Conservation (phyloP, 2,888 invertebrate species). For the Chalcis sispes region DNA sequence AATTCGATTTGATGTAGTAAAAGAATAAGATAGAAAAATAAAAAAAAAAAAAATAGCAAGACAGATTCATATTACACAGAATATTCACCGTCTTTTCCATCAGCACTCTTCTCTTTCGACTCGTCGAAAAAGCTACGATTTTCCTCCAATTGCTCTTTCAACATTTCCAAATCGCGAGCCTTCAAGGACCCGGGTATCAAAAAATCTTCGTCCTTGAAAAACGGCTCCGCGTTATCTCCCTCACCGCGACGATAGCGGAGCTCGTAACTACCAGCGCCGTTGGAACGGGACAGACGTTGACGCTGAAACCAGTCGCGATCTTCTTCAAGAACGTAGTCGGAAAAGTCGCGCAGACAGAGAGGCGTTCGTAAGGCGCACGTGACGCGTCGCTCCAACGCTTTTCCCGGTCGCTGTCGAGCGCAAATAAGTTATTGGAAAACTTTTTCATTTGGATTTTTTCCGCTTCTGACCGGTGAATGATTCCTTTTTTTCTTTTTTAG, state of each 20-base stretch:
- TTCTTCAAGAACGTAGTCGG: constrained; percentile 78
- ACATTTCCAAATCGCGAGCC: constrained; percentile 51
- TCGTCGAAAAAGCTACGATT: neutral
- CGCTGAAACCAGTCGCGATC: constrained; percentile 77
- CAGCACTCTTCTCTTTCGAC: neutral
- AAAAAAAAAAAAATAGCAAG: neutral
- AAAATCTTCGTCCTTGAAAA: constrained; percentile 63
- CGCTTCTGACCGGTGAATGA: too few relatives aligned
- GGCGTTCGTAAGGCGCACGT: constrained; percentile 74
- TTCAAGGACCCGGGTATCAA: constrained; percentile 67
- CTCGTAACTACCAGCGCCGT: neutral
- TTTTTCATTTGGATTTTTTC: constrained; percentile 10
- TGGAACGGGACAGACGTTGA: constrained; percentile 60
- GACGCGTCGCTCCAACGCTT: constrained; percentile 10
- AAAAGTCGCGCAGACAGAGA: constrained; percentile 78
- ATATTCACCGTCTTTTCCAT: neutral
- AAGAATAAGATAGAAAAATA: neutral
- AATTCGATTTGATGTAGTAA: too few relatives aligned
- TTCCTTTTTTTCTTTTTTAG: too few relatives aligned
- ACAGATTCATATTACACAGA: neutral
- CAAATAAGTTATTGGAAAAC: constrained; percentile 28
- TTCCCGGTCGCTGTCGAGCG: neutral
- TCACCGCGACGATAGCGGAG: neutral
- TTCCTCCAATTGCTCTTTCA: neutral
- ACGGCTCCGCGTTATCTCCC: neutral